Conservation (phyloP, 2,113 vertebrate species). For the Excalfactoria chinensis region DNA sequence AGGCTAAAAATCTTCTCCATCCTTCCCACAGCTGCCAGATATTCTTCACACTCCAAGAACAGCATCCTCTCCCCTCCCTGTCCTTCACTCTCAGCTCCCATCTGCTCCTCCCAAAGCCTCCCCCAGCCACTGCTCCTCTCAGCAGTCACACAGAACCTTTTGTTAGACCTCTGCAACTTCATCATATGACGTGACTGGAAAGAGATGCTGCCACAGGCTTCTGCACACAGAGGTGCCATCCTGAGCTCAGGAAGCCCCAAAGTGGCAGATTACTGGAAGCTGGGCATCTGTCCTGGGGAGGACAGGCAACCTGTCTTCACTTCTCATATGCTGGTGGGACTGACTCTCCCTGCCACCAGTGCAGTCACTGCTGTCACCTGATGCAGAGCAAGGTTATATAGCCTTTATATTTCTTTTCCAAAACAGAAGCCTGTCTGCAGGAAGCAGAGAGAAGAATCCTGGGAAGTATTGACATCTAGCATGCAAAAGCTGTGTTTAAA, state of each 20-base stretch:
- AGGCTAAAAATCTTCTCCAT: background rate
- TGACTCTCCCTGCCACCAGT: background rate
- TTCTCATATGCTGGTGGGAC: background rate
- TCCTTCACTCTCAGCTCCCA: background rate
- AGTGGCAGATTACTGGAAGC: background rate
- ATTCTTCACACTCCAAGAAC: background rate
- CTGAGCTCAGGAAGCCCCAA: accelerated
- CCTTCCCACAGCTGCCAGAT: background rate
- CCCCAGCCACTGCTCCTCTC: background rate
- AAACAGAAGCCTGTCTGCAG: background rate
- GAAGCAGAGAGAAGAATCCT: background rate
- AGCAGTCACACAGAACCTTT: background rate
- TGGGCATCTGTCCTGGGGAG: background rate
- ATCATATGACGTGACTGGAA: background rate
- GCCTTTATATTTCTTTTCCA: background rate
- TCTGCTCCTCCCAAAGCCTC: background rate
- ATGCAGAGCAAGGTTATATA: background rate
- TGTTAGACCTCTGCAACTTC: background rate
- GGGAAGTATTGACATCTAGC: background rate
- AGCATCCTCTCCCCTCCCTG: background rate
- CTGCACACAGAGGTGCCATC: accelerated
- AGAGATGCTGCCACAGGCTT: background rate
- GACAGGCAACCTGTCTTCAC: background rate
- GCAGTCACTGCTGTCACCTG: background rate
- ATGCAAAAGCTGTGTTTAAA: conserved; percentile 4